Base-by-base conservation (phyloP, 2,113 vertebrate genomes). In the Chloropsis hardwickii region DNA sequence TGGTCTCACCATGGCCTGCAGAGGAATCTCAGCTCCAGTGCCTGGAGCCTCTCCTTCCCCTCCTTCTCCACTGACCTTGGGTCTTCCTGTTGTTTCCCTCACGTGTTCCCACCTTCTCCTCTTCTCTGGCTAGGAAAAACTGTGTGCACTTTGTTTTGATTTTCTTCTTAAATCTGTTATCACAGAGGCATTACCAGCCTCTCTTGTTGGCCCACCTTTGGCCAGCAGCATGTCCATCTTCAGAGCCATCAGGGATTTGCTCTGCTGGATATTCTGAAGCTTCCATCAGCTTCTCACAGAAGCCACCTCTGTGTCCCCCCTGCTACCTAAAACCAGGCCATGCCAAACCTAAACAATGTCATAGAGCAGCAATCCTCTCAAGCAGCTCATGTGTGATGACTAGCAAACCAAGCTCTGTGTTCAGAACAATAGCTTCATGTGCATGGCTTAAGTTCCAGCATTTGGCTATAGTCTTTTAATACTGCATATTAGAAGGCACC, bases 251-350 rank as follows among this genome's bases (percentile, higher is more conserved):
- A 56, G 25, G 10, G 4, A 29, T 18, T 44, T 6, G 10, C 28
- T 48, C 28, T 61, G 40, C 39, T 4, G 3, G 27, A 45, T 3
- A 25, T n/a, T n/a, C n/a, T n/a, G n/a, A 66, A 37, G 12, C 16
- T 80, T 56, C 27, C 33, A 47, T 27, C 16, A 39, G 10, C 40
- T 66, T 47, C 40, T 37, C 40, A 56, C 22, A 66, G 62, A 9
- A 66, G 8, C 22, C 8, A 33, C 16, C 22, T 47, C n/a, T 56
- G 28, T 66, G 17, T 4, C 8, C 13, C 12, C 21, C 14, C 16
- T 24, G 22, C n/a, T 25, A 7, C 28, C 28, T 27, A 39, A 47
- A 66, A 39, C 13, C 40, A 47, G 50, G n/a, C 3, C 0, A 0
- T 47, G 22, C n/a, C 42, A 33, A 67, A 27, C 13, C 6, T 39